Percentiles rank a stretch among this genome's conserved stretches.
Evolutionary conservation across 2,113 vertebrate genomes (phyloP).

Genomic region (Hyla sarda): DNA sequence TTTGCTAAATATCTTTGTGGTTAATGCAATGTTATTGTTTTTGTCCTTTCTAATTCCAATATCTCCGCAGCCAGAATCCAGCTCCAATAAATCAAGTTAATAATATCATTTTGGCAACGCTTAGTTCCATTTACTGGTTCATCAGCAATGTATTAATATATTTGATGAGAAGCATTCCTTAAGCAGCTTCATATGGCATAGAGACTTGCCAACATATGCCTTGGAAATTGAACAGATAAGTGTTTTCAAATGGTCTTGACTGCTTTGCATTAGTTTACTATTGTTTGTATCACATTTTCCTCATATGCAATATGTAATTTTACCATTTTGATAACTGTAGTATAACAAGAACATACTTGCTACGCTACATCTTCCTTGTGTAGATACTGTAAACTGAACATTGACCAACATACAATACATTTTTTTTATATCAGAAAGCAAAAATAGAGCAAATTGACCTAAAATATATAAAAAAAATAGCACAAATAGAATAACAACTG

Average conservation of each 20-base stretch:
- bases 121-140: neutral
- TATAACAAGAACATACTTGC: neutral
- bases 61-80: neutral
- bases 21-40: neutral
- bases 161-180: neutral
- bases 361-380: neutral
- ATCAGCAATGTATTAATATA: neutral
- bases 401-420: too few relatives aligned
- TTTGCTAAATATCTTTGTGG: neutral
- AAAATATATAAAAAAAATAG: neutral
- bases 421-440: too few relatives aligned
- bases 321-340: neutral
- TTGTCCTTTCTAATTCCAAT: neutral
- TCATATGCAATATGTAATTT: neutral
- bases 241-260: neutral
- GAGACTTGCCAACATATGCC: neutral
- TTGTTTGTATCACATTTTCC: neutral
- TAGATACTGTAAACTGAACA: neutral
- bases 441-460: too few relatives aligned
- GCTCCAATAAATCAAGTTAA: conserved; percentile 1
- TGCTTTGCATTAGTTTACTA: neutral
- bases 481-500: neutral
- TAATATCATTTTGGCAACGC: neutral
- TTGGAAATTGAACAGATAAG: neutral
- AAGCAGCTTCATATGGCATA: neutral